Base-by-base conservation (phyloP, 2,113 vertebrate species). In the Notiomystis cincta region DNA sequence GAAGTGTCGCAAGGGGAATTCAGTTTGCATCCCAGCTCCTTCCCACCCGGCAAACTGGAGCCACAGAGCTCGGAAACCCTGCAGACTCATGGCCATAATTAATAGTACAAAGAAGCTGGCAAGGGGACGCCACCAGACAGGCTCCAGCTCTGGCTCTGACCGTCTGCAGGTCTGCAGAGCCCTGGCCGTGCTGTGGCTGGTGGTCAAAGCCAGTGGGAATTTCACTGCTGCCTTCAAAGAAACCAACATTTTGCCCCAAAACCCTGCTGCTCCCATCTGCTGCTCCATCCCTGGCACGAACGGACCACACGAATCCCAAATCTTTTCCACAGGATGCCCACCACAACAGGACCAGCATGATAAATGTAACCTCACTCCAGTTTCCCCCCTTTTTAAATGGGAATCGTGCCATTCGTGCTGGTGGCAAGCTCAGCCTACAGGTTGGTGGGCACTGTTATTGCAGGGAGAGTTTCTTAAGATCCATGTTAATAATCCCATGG, bases 291-390 rank as follows among this genome's bases (percentile, higher is more conserved):
- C 21, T 1, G 2, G 45, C n/a, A 22, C 0, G 1, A 47, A n/a
- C 0, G 0, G 58, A 33, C 13, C 35, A 19, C 24, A 11, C 0
- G 1, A 42, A 42, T 51, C 42, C 23, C 1, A 0, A 20, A 23
- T 27, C n/a, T 38, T 70, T 47, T 38, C 65, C 13, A 18, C 22
- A 1, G 1, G 1, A 1, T 33, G n/a, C 45, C 38, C 28, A 28
- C 6, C 11, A 17, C 22, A 9, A 31, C 38, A 31, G 4, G n/a
- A 37, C 13, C 30, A 25, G 54, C 23, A n/a, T 1, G 0, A 42
- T 7, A 3, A 2, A 15, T 28, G 31, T 23, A 15, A 7, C n/a
- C 22, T 35, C 1, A 0, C 4, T 15, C 24, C 14, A 9, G 1
- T 88, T 76, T 58, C 42, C 70, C 31, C 4, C 0, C 33, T 73